Conservation (phyloP, 2,797 vertebrate genomes). For the Diceros bicornis region DNA sequence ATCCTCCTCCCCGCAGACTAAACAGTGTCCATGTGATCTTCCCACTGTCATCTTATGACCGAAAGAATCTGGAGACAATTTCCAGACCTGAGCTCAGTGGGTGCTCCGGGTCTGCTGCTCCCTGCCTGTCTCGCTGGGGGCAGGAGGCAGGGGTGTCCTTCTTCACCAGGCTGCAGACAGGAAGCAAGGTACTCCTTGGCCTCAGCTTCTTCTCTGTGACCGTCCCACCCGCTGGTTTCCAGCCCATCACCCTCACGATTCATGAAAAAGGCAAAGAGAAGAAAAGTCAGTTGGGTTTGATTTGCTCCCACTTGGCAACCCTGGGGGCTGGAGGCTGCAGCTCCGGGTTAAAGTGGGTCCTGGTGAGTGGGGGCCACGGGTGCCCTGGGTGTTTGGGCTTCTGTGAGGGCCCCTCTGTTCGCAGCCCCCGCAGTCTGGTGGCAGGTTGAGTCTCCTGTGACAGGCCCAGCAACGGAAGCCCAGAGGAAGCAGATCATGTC, state of each 20-base stretch:
- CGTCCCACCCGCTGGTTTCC: not conserved
- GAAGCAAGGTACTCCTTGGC: not conserved
- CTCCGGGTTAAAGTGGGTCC: not conserved
- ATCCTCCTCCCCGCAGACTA: constrained; percentile 81
- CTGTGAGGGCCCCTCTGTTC: not conserved
- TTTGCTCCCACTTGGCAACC: not conserved
- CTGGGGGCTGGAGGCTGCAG: not conserved
- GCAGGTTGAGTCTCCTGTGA: not conserved
- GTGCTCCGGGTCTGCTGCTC: constrained; percentile 47
- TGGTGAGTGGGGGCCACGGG: too few relatives aligned
- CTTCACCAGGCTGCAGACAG: not conserved
- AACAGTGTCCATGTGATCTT: constrained; percentile 82
- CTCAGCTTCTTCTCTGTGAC: not conserved
- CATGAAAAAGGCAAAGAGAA: not conserved
- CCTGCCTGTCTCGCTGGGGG: not conserved
- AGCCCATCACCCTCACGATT: not conserved
- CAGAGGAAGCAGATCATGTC: not conserved
- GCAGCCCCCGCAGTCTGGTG: not conserved
- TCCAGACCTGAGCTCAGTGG: constrained; percentile 72
- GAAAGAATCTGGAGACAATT: constrained; percentile 80
- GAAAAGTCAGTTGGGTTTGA: not conserved
- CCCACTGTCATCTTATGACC: constrained; percentile 64
- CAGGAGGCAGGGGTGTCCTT: too few relatives aligned
- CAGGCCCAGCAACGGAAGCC: not conserved
- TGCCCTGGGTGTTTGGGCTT: not conserved